Percentiles rank a stretch among this genome's conserved stretches.
phyloP scores from a whole-genome alignment of 2,888 invertebrate species.

The Diarsia rubi region DNA sequence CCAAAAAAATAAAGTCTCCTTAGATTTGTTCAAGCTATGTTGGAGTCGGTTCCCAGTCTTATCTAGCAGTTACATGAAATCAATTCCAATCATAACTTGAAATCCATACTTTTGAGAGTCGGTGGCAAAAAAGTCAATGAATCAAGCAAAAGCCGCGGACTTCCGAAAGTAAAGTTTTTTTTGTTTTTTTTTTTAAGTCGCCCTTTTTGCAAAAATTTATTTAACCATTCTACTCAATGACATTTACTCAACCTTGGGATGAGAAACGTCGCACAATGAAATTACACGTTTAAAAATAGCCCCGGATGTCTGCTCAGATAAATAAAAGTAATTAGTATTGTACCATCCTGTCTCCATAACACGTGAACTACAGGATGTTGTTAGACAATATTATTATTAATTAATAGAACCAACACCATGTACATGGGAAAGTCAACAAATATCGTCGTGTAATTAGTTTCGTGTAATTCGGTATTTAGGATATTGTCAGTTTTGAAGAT shows the following conservation, averaged over 20 bases:
- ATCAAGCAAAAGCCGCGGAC: too few species aligned
- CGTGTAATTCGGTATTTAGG: conserved; percentile 27
- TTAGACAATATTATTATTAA: conserved; percentile 38
- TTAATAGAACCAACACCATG: conserved; percentile 39
- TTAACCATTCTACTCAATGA: too few species aligned
- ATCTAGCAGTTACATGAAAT: neutral
- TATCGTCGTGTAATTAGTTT: conserved; percentile 38
- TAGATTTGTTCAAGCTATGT: neutral
- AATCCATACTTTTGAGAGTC: neutral
- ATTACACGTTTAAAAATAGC: neutral
- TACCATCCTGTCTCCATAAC: conserved; percentile 1
- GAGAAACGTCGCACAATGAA: neutral
- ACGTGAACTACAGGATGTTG: conserved; percentile 29
- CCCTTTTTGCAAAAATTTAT: too few species aligned
- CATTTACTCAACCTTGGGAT: neutral
- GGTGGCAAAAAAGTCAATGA: too few species aligned
- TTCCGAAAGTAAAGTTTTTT: too few species aligned
- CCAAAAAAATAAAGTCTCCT: too few species aligned
- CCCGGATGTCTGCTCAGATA: neutral
- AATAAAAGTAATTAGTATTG: conserved; percentile 29
- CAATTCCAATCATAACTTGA: neutral
- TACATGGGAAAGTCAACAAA: conserved; percentile 38
- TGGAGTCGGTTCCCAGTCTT: neutral
- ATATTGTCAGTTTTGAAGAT: conserved; percentile 17
- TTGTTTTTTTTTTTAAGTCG: too few species aligned